Evolutionary conservation across 92 coral and sea anemone genomes (phyloP).

Genomic region (Porites evermanni): DNA sequence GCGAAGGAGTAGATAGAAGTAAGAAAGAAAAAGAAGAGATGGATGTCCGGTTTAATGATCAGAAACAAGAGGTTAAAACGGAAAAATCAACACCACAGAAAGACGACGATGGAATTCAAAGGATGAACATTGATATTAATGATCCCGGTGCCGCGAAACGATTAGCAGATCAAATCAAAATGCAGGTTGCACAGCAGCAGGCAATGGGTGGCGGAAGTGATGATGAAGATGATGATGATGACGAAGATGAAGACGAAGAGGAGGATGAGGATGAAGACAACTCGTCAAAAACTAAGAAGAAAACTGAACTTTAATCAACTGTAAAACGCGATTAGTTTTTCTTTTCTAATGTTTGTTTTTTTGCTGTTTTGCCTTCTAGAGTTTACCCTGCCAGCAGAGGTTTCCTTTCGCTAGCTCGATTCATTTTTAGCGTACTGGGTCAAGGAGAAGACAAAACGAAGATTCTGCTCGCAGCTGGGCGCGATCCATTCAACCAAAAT

Average conservation of each 20-base stretch:
- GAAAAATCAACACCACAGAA: background rate
- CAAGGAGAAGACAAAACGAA: no score
- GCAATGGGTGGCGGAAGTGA: conserved; percentile 52
- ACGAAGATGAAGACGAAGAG: conserved; percentile 62
- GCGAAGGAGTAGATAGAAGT: conserved; percentile 96
- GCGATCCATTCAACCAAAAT: no score
- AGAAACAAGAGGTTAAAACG: conserved; percentile 62
- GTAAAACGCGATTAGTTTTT: background rate
- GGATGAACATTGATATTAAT: conserved; percentile 89
- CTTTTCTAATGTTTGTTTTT: background rate
- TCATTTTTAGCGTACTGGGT: no score
- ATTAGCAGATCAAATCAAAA: conserved; percentile 91
- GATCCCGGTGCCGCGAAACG: conserved; percentile 88
- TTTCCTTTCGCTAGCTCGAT: no score
- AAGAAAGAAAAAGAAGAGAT: conserved; percentile 91
- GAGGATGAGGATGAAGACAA: conserved; percentile 54
- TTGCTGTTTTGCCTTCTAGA: background rate
- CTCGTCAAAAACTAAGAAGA: conserved; percentile 31
- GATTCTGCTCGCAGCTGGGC: no score
- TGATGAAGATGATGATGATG: conserved; percentile 69
- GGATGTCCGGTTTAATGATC: conserved; percentile 82
- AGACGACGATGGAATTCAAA: conserved; percentile 75
- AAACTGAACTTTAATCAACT: conserved; percentile 43
- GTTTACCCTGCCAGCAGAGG: no score
- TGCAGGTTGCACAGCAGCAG: conserved; percentile 68